Percentiles rank a stretch among this genome's conserved stretches.
These are phyloP conservation scores for Deroplatys truncata DNA, from an alignment of 2,888 invertebrate genomes.

Conservation along the genomic window DNA sequence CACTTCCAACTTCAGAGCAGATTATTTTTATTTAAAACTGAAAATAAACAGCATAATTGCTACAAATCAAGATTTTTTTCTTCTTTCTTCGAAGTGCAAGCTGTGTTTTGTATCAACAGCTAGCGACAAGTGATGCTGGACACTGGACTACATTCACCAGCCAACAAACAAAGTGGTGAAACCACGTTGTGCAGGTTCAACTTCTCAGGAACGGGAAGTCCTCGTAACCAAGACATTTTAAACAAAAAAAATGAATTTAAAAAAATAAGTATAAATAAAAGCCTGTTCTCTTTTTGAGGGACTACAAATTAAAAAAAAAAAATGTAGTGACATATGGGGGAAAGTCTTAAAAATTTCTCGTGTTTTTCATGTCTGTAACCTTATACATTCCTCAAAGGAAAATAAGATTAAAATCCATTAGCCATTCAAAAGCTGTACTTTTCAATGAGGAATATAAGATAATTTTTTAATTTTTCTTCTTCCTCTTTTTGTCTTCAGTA, in stretches of 20 bases:
- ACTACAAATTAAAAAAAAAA: neutral
- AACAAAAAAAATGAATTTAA: conserved; percentile 1
- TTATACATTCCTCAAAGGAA: conserved; percentile 30
- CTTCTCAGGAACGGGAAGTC: conserved; percentile 2
- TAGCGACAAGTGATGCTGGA: conserved; percentile 5
- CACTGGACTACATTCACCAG: conserved; percentile 9
- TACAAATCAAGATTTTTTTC: neutral
- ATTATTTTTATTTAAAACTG: conserved; percentile 27
- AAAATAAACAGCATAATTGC: neutral
- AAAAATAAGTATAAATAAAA: neutral
- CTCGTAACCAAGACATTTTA: conserved; percentile 19
- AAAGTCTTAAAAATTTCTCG: conserved; percentile 23
- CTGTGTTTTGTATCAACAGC: conserved; percentile 12
- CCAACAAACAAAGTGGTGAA: conserved; percentile 13
- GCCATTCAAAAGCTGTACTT: neutral
- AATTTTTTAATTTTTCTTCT: neutral
- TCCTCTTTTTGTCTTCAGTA: conserved; percentile 30
- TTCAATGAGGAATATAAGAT: conserved; percentile 7
- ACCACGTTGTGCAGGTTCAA: conserved; percentile 17
- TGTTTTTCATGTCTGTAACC: conserved; percentile 31
- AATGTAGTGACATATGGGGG: conserved; percentile 9
- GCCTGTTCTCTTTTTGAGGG: conserved; percentile 24
- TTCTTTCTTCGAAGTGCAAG: conserved; percentile 16
- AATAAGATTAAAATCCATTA: conserved; percentile 12
- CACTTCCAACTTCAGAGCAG: conserved; percentile 28